phyloP scores from a whole-genome alignment of 92 coral and sea anemone genomes.

The Diadumene lineata region DNA sequence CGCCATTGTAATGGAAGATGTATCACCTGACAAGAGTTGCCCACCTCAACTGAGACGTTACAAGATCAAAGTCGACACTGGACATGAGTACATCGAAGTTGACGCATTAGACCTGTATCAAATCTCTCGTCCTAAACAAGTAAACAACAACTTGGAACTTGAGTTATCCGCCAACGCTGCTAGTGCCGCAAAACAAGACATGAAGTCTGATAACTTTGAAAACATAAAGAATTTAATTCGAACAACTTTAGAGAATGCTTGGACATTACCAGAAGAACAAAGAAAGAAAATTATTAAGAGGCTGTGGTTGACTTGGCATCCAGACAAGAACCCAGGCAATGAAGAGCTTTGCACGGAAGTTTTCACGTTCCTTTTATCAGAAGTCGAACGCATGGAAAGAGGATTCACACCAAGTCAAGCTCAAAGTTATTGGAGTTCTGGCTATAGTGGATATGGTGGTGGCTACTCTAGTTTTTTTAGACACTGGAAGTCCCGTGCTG shows the following conservation, averaged over 20 bases:
- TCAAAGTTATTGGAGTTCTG: not conserved
- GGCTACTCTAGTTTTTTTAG: constrained; percentile 8
- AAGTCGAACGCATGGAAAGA: constrained; percentile 57
- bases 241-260: constrained; percentile 56
- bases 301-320: constrained; percentile 77
- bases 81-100: constrained; percentile 36
- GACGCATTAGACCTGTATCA: constrained; percentile 55
- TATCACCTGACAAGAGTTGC: not conserved
- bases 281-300: constrained; percentile 68
- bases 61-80: constrained; percentile 42
- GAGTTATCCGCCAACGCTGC: constrained; percentile 3
- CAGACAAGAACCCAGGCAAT: constrained; percentile 72
- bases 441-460: not conserved
- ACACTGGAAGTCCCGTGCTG: constrained; percentile 21
- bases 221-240: constrained; percentile 52
- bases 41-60: constrained; percentile 2
- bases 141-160: not conserved
- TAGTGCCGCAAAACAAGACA: not conserved
- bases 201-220: constrained; percentile 30
- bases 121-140: constrained; percentile 12
- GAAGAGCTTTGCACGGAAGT: constrained; percentile 62
- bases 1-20: constrained; percentile 56
- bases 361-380: constrained; percentile 62
- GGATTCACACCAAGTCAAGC: not conserved
- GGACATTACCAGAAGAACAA: constrained; percentile 59